These are phyloP conservation scores for Diachrysia chrysitis DNA, from an alignment of 2,888 invertebrate genomes.

Conservation along the genomic window DNA sequence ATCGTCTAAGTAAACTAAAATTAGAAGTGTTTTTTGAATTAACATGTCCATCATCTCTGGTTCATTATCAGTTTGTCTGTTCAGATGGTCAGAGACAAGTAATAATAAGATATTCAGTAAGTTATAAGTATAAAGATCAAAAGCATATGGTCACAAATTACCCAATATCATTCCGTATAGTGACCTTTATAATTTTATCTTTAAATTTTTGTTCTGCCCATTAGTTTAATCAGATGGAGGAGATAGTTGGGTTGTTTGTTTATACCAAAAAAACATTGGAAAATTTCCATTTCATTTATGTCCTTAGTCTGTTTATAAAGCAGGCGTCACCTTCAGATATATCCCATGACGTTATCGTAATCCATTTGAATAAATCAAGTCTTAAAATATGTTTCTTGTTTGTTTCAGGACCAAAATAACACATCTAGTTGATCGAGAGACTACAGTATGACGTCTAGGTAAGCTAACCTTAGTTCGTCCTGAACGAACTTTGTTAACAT, in stretches of 20 bases:
- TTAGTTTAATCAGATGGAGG: neutral
- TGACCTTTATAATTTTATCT: neutral
- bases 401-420: constrained; percentile 71
- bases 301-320: neutral
- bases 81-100: neutral
- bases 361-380: neutral
- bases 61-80: neutral
- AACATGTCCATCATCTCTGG: too few relatives aligned
- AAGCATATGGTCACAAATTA: neutral
- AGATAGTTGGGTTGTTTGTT: too few relatives aligned
- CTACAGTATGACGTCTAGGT: constrained; percentile 79
- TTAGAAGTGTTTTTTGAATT: neutral
- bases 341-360: neutral
- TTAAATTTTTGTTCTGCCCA: neutral
- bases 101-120: neutral
- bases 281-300: too few relatives aligned
- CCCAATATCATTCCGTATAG: neutral
- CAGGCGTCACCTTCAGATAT: neutral
- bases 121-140: neutral
- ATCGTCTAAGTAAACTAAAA: neutral
- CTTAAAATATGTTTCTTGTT: constrained; percentile 41
- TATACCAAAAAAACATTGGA: too few relatives aligned
- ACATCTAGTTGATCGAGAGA: constrained; percentile 59
- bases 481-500: neutral
- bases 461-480: constrained; percentile 56